Conservation (phyloP, 1,140 invertebrate genomes). For the Acyrthosiphon pisum region DNA sequence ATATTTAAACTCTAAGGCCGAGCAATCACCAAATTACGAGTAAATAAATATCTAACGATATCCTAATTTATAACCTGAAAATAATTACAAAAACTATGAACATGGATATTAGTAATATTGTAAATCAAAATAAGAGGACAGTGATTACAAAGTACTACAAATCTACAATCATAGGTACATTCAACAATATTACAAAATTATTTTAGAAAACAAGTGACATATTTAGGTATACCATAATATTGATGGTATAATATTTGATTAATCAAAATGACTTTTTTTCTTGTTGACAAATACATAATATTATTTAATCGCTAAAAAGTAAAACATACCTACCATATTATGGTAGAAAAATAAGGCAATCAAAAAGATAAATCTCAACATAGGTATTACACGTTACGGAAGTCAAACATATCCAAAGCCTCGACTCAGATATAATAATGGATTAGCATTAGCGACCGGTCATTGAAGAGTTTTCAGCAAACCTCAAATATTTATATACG, state of each 20-base stretch:
- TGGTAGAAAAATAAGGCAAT: background rate
- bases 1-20: background rate
- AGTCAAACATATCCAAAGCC: background rate
- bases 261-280: background rate
- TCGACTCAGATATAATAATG: background rate
- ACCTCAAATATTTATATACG: background rate
- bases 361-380: background rate
- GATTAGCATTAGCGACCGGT: background rate
- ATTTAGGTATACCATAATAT: background rate
- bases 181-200: background rate
- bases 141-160: background rate
- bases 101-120: background rate
- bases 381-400: background rate
- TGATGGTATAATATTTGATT: background rate
- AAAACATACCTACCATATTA: background rate
- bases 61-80: background rate
- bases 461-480: background rate
- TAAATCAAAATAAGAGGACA: background rate
- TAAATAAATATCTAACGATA: background rate
- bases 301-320: too few relatives aligned
- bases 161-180: background rate
- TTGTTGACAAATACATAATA: background rate
- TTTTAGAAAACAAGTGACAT: background rate
- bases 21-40: too few relatives aligned
- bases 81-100: background rate